Evolutionary conservation across 2,888 invertebrate genomes (phyloP), one percentile per base, ranked within the genome.

Genomic region (Lucinisca nassula): DNA sequence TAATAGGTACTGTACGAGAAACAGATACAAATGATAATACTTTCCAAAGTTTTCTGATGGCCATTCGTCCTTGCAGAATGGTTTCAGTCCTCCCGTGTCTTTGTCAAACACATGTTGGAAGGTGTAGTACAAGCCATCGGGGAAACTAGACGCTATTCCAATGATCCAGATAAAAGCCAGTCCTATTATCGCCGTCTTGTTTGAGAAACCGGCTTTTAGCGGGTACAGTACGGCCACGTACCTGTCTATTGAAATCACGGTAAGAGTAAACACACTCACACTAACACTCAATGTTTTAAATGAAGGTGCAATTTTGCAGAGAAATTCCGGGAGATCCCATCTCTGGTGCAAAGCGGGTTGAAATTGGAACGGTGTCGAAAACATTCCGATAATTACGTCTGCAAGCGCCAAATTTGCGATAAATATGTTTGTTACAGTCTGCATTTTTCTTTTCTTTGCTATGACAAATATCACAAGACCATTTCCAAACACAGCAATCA

Each of bases 281-380:
- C 98, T 98, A 0, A 98, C 98, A 90, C 98, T 98, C 21, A 98
- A 97, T 0, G 98, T 97, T 96, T 98, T 98, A 12, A 98, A 98
- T 96, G 98, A 98, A 0, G 98, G 98, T 92, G 98, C 98, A 95
- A 98, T 98, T 0, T 98, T 97, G 95, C 98, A 98, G 98, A 98
- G 98, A 95, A 98, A 98, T 94, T 97, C 97, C 0, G 98, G 98
- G 73, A 98, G 97, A 93, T 98, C 97, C 98, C 98, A 98, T 91
- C 98, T 97, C 96, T 98, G 98, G 14, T 98, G 97, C 70, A 98
- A 96, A 0, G 98, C 98, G 1, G 98, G 98, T 97, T 98, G 98
- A 95, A 98, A 98, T 97, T 98, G 97, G 97, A 98, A 98, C 91
- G 98, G 98, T 95, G 98, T 98, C 88, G 98, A 97, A 95, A 98